Base-by-base conservation (phyloP, 1,140 invertebrate genomes). In the Elymnias hypermnestra region DNA sequence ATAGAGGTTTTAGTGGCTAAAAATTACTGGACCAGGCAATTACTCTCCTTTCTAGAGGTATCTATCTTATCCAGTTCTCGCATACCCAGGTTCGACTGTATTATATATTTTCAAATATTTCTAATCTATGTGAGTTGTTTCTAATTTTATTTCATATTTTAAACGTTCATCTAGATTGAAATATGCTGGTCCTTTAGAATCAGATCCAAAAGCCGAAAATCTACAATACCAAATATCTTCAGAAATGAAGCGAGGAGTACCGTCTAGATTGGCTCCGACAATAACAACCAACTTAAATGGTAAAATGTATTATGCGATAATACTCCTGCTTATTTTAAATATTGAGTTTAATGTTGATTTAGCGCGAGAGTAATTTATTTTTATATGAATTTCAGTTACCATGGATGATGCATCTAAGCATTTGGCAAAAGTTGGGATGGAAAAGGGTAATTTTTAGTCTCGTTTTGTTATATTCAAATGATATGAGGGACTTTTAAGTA, bases 401-500 rank as follows among this genome's bases (percentile, higher is more conserved):
- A 69, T 74, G 53, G 50, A 46, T 5, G 66, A 72, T 5, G 73
- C 72, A 26, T 53, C 72, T 2, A 66, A 60, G 26, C 69, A 75
- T 59, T 63, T 79, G 18, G 75, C 75, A 13, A 71, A 70, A 43
- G 14, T 65, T 29, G 75, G 65, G 29, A 52, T 26, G 3, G 67
- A 64, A 26, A 76, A 72, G 64, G 72, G 75, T 72, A 63, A 47
- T 9, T 33, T 25, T 23, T n/a, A 19, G 8, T 9, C 10, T 18
- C 14, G 25, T 9, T n/a, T 37, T 26, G 7, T 5, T 19, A 26
- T n/a, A 21, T 37, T 15, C 15, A 19, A 23, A 22, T 7, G 23
- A n/a, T 9, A n/a, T n/a, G n/a, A n/a, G n/a, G n/a, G n/a, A n/a
- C n/a, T n/a, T n/a, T n/a, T n/a, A n/a, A n/a, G n/a, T n/a, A n/a